Evolutionary conservation across 2,113 vertebrate species (phyloP).

Genomic region (Sterna hirundo): DNA sequence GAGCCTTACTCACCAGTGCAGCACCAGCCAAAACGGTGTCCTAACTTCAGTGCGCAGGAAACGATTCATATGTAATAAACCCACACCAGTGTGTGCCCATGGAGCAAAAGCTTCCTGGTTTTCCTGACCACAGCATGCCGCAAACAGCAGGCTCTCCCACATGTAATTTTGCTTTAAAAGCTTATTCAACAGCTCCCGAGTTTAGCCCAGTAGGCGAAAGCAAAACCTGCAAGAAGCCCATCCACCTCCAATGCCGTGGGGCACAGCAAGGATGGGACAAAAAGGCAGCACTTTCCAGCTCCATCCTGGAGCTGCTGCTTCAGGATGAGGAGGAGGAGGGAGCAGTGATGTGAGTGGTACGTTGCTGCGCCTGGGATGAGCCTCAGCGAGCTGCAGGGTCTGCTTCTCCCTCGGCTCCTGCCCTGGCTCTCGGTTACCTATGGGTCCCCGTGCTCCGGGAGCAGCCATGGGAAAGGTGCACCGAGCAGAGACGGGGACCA

Average conservation of each 20-base stretch:
- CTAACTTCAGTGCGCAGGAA: neutral
- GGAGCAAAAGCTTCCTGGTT: neutral
- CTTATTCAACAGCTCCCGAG: neutral
- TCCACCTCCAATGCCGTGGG: neutral
- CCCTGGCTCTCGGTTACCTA: too few relatives aligned
- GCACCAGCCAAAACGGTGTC: neutral
- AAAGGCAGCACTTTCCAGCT: neutral
- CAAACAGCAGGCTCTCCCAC: neutral
- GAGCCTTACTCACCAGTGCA: neutral
- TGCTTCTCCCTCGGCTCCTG: neutral
- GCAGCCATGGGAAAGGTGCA: neutral
- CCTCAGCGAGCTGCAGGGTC: neutral
- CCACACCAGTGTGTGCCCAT: fast-evolving
- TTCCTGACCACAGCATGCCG: neutral
- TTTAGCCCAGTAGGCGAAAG: neutral
- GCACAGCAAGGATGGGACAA: neutral
- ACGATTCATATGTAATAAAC: neutral
- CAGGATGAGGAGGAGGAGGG: neutral
- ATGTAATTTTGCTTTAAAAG: neutral
- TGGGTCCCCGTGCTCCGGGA: neutral
- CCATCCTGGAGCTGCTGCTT: neutral
- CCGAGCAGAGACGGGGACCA: fast-evolving
- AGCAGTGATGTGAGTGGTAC: neutral
- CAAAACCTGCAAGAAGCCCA: neutral
- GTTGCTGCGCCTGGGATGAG: fast-evolving